Evolutionary conservation across 2,888 invertebrate species (phyloP), one percentile per base, ranked within the genome.

Genomic region (Ormyrus nitidulus): DNA sequence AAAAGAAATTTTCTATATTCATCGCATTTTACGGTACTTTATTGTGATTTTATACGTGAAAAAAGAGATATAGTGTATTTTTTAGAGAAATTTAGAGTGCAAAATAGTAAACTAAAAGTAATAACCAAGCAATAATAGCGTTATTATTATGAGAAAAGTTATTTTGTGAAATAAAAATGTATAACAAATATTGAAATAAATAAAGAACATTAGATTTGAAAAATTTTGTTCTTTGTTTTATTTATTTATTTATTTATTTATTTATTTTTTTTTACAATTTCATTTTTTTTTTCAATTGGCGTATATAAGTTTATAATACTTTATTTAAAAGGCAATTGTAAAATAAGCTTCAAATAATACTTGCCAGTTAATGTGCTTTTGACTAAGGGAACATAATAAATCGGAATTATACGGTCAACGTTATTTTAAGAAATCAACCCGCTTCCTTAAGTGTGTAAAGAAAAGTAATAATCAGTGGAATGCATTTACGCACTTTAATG

Each of bases 121-220:
- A 64, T 44, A 13, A 56, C 13, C 46, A 70, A 70, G 77, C 69
- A 77, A 70, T 70, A 56, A 62, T 69, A 62, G 58, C 58, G 70
- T 74, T 74, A 65, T 11, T 7, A 54, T 34, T 10, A 64, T 9
- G 64, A 64, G 56, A 53, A 75, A n/a, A 62, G 19, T 66, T 77
- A 70, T 77, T 70, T 77, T 77, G 77, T 64, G 56, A 77, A 70
- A 46, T 56, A 49, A 77, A 70, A 64, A 69, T 77, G 70, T 70
- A 70, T 77, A 70, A 62, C 56, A 70, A 61, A 7, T 62, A 76
- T 69, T 69, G 76, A 46, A 76, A 76, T 69, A 46, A 76, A 76
- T 69, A 69, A 76, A 76, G 76, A 68, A 46, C 53, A 75, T 68
- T 75, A 75, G 75, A 75, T 68, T 75, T 51, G 7, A 61, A 58